A percentile compares a stretch with the other conserved stretches of the same genome.
These are phyloP conservation scores for Columba janthina DNA, from an alignment of 2,113 vertebrate species.

Conservation along the genomic window DNA sequence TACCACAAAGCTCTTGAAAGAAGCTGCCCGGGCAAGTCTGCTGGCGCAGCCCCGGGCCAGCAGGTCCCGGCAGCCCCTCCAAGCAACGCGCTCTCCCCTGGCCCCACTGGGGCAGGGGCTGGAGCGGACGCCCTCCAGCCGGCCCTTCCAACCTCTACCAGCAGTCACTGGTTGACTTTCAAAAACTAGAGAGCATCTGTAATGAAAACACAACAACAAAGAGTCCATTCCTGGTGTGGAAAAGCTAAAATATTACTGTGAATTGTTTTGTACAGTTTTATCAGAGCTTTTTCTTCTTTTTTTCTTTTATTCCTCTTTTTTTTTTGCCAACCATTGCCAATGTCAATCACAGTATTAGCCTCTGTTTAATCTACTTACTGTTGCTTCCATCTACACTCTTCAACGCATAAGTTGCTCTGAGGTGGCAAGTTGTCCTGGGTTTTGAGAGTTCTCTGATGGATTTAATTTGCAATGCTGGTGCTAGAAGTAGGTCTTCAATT, in stretches of 20 bases:
- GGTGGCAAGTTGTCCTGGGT: slow-evolving; percentile 87
- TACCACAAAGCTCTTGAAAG: slow-evolving; percentile 67
- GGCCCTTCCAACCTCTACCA: slow-evolving; percentile 39
- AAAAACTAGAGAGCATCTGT: slow-evolving; percentile 78
- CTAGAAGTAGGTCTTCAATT: slow-evolving; percentile 87
- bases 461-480: slow-evolving; percentile 87
- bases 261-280: slow-evolving; percentile 89
- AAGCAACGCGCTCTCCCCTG: slow-evolving; percentile 40
- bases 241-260: slow-evolving; percentile 91
- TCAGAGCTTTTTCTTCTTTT: slow-evolving; percentile 73
- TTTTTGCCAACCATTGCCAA: slow-evolving; percentile 87
- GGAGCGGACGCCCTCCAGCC: neutral
- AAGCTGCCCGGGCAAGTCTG: slow-evolving; percentile 56
- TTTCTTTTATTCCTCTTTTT: slow-evolving; percentile 23
- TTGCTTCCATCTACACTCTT: slow-evolving; percentile 83
- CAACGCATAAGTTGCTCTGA: slow-evolving; percentile 79
- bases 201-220: slow-evolving; percentile 61
- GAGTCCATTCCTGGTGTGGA: slow-evolving; percentile 81
- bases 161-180: slow-evolving; percentile 74
- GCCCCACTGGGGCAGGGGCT: neutral
- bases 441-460: slow-evolving; percentile 84
- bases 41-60: neutral
- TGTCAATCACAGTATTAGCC: slow-evolving; percentile 99
- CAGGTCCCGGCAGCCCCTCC: slow-evolving; percentile 28
- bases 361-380: slow-evolving; percentile 84